phyloP scores from a whole-genome alignment of 2,113 vertebrate genomes.

The Sardina pilchardus region DNA sequence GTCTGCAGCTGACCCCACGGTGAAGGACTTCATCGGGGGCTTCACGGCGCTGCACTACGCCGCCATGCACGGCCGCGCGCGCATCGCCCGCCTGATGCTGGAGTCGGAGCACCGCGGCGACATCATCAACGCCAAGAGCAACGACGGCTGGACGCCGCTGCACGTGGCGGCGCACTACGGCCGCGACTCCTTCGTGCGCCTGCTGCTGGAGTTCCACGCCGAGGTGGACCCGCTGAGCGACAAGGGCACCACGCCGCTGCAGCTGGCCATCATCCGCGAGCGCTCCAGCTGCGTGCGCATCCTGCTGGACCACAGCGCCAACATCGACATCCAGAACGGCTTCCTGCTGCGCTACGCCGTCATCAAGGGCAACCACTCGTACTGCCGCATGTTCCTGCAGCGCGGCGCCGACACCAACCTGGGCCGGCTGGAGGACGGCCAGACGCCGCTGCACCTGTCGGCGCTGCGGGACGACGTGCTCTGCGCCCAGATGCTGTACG shows the following conservation, averaged over 20 bases:
- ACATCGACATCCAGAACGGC: slow-evolving; percentile 98
- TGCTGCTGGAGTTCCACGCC: slow-evolving; percentile 95
- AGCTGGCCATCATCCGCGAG: slow-evolving; percentile 96
- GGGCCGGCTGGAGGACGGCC: slow-evolving; percentile 92
- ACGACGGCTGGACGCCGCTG: slow-evolving; percentile 97
- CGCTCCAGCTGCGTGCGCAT: slow-evolving; percentile 96
- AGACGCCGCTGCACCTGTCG: slow-evolving; percentile 95
- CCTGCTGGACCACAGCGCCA: slow-evolving; percentile 94
- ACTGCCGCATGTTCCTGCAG: slow-evolving; percentile 99
- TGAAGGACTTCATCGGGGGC: slow-evolving; percentile 97
- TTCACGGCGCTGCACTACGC: slow-evolving; percentile 98
- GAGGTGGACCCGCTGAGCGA: slow-evolving; percentile 96
- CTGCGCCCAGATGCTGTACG: slow-evolving; percentile 93
- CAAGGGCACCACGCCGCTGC: slow-evolving; percentile 95
- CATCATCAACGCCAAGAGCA: slow-evolving; percentile 98
- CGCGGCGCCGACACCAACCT: slow-evolving; percentile 96
- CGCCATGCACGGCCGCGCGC: slow-evolving; percentile 94
- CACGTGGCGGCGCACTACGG: slow-evolving; percentile 98
- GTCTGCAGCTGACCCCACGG: slow-evolving; percentile 88
- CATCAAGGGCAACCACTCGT: slow-evolving; percentile 97
- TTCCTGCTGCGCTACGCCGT: slow-evolving; percentile 96
- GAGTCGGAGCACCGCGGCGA: slow-evolving; percentile 90
- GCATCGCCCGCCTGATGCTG: slow-evolving; percentile 94
- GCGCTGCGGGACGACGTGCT: slow-evolving; percentile 93
- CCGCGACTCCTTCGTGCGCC: slow-evolving; percentile 91